These are phyloP conservation scores for Operophtera brumata DNA, from an alignment of 2,888 invertebrate genomes.

Conservation along the genomic window DNA sequence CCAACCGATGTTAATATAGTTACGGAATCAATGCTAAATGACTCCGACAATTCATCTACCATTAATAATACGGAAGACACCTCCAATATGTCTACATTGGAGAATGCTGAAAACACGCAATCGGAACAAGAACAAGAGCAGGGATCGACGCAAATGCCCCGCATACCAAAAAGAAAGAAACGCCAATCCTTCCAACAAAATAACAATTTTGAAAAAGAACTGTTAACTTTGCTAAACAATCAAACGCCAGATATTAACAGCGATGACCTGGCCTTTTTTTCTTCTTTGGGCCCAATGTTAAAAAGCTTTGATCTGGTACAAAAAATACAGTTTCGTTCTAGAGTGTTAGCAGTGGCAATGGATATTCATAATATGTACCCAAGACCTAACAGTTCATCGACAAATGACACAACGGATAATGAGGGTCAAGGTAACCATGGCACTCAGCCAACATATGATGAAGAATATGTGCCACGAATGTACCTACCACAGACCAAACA, in stretches of 20 bases:
- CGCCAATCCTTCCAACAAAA: background rate
- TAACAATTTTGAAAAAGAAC: conserved; percentile 11
- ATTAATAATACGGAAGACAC: conserved; percentile 15
- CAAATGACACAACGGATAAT: no score
- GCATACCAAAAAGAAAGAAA: no score
- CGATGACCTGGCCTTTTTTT: no score
- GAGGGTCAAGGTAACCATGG: no score
- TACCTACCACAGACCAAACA: no score
- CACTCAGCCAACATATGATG: no score
- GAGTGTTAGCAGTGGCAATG: conserved; percentile 33
- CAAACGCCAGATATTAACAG: conserved; percentile 36
- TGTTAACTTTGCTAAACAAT: conserved; percentile 31
- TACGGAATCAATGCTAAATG: conserved; percentile 3
- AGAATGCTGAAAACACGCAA: background rate
- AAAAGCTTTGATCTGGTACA: conserved; percentile 32
- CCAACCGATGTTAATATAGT: conserved; percentile 4
- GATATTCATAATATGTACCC: conserved; percentile 7
- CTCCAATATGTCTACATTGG: background rate
- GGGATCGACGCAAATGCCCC: no score
- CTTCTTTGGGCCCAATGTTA: conserved; percentile 34
- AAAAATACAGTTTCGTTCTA: conserved; percentile 37
- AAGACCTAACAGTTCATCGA: conserved; percentile 31
- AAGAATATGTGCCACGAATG: no score
- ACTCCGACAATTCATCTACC: conserved; percentile 1
- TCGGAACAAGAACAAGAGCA: background rate